Evolutionary conservation across 2,888 invertebrate species (phyloP).

Genomic region (Euzophera pinguis): DNA sequence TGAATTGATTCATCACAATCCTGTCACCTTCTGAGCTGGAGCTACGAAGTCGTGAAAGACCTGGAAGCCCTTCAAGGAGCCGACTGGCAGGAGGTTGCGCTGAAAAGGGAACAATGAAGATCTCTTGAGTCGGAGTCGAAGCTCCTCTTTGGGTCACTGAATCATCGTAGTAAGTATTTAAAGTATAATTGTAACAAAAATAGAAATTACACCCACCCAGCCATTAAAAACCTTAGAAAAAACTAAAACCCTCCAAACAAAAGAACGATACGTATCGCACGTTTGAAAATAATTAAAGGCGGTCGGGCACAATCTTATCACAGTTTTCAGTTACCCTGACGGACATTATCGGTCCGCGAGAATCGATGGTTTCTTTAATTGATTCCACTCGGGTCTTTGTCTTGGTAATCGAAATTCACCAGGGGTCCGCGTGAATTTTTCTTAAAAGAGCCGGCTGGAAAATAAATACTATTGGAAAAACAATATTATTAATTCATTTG

Average conservation of each 20-base stretch:
- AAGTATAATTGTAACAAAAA: neutral
- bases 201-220: neutral
- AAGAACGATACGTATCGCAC: constrained; percentile 23
- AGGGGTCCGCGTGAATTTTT: constrained; percentile 57
- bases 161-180: too few relatives aligned
- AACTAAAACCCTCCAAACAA: neutral
- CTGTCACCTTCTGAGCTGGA: too few relatives aligned
- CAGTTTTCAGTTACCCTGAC: constrained; percentile 47
- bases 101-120: too few relatives aligned
- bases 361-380: constrained; percentile 76
- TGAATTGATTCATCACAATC: too few relatives aligned
- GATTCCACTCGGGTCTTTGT: constrained; percentile 71
- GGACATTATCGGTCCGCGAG: constrained; percentile 55
- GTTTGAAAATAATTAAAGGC: constrained; percentile 54
- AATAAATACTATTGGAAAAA: constrained; percentile 41
- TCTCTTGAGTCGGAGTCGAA: too few relatives aligned
- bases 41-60: too few relatives aligned
- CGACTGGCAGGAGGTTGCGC: too few relatives aligned
- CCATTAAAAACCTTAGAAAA: neutral
- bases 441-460: constrained; percentile 43
- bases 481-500: neutral
- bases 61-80: too few relatives aligned
- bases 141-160: too few relatives aligned
- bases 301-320: constrained; percentile 46
- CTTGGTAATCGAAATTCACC: constrained; percentile 69